Conservation (phyloP, 2,888 invertebrate species). For the Latrodectus hesperus region DNA sequence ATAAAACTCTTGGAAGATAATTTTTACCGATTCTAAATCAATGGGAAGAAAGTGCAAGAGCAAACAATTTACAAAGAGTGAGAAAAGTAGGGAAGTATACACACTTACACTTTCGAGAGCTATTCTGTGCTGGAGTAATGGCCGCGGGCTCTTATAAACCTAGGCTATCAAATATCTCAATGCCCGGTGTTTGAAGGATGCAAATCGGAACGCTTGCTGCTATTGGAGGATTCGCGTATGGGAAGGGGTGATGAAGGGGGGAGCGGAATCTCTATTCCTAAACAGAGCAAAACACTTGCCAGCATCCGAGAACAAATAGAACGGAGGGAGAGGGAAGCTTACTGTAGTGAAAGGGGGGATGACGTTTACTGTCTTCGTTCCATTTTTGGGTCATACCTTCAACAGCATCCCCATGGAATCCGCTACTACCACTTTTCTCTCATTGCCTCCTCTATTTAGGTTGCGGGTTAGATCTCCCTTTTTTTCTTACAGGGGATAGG, state of each 20-base stretch:
- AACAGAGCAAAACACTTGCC: slow-evolving; percentile 69
- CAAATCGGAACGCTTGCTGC: slow-evolving; percentile 57
- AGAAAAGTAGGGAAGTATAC: slow-evolving; percentile 72
- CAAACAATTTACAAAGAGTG: slow-evolving; percentile 27
- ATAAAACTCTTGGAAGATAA: slow-evolving; percentile 8
- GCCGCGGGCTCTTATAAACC: slow-evolving; percentile 69
- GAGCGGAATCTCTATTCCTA: slow-evolving; percentile 58
- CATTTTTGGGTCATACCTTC: slow-evolving; percentile 68
- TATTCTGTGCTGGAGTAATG: slow-evolving; percentile 82
- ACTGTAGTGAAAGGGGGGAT: slow-evolving; percentile 60
- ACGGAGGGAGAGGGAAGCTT: slow-evolving; percentile 24
- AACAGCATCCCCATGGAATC: slow-evolving; percentile 64
- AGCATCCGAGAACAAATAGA: slow-evolving; percentile 68
- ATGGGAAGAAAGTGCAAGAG: slow-evolving; percentile 2
- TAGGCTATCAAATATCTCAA: slow-evolving; percentile 69
- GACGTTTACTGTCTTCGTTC: slow-evolving; percentile 61
- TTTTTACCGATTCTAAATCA: slow-evolving; percentile 15
- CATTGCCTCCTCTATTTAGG: slow-evolving; percentile 66
- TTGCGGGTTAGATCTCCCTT: slow-evolving; percentile 49
- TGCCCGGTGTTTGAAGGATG: slow-evolving; percentile 58
- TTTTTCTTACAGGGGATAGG: slow-evolving; percentile 34
- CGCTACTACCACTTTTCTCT: slow-evolving; percentile 67
- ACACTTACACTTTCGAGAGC: slow-evolving; percentile 94
- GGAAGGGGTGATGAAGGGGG: slow-evolving; percentile 29
- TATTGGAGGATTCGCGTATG: slow-evolving; percentile 63